Conservation (phyloP, 2,797 vertebrate genomes). For the Enteromius mattozi region DNA sequence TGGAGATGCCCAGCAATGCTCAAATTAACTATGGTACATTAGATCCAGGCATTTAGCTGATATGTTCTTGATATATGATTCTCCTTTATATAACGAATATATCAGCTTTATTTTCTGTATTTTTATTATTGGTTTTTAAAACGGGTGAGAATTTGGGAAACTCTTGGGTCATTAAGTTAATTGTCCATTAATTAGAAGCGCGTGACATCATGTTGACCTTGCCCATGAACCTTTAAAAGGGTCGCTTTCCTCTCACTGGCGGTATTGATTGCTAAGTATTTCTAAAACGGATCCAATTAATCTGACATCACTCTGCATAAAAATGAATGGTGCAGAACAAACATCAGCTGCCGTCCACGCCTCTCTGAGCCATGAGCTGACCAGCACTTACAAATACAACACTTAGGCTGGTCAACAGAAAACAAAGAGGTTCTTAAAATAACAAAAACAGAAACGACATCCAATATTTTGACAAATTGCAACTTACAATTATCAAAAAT, state of each 20-base stretch:
- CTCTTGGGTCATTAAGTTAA: slow-evolving; percentile 71
- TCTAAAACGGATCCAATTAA: slow-evolving; percentile 72
- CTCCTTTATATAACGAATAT: neutral
- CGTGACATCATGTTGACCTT: slow-evolving; percentile 72
- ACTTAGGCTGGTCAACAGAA: neutral
- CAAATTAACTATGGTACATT: slow-evolving; percentile 2
- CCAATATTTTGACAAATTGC: neutral
- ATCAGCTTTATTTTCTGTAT: neutral
- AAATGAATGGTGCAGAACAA: slow-evolving; percentile 30
- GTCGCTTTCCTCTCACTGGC: slow-evolving; percentile 59
- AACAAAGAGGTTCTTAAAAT: neutral
- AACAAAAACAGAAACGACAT: neutral
- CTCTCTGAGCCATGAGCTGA: slow-evolving; percentile 15
- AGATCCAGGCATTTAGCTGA: neutral
- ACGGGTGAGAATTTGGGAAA: slow-evolving; percentile 27
- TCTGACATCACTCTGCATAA: slow-evolving; percentile 64
- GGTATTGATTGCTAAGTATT: slow-evolving; percentile 70
- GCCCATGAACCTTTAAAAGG: slow-evolving; percentile 70
- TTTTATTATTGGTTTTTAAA: slow-evolving; percentile 13
- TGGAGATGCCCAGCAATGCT: neutral
- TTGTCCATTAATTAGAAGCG: slow-evolving; percentile 74
- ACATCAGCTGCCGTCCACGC: slow-evolving; percentile 27
- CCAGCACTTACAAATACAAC: slow-evolving; percentile 19
- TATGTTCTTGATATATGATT: neutral
- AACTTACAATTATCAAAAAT: neutral